Conservation (phyloP, 2,113 vertebrate genomes). For the Caranx ignobilis region DNA sequence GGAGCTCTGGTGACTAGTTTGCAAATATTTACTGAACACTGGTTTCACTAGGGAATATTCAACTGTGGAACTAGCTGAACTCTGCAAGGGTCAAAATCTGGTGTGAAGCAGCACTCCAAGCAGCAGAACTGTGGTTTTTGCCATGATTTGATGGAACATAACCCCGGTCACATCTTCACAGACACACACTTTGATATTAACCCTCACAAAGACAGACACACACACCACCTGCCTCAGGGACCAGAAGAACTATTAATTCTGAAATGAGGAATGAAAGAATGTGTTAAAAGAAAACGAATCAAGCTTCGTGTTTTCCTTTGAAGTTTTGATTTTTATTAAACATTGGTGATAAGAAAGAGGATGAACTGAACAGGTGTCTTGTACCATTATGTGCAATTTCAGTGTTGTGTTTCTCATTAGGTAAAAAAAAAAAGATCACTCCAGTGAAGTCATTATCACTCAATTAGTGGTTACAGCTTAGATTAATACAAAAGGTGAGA, state of each 20-base stretch:
- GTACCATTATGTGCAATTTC: constrained; percentile 24
- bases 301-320: constrained; percentile 26
- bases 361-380: neutral
- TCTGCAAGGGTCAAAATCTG: neutral
- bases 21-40: neutral
- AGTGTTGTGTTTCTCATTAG: neutral
- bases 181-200: neutral
- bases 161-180: neutral
- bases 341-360: neutral
- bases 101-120: neutral
- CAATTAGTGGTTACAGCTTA: neutral
- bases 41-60: neutral
- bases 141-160: neutral
- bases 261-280: neutral
- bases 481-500: neutral
- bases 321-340: constrained; percentile 28
- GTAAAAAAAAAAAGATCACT: neutral
- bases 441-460: neutral
- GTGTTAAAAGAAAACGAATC: neutral
- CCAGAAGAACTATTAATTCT: constrained; percentile 9
- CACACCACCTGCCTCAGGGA: neutral
- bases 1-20: neutral
- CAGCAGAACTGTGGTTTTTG: neutral
- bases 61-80: neutral
- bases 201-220: neutral